phyloP scores from a whole-genome alignment of 2,797 vertebrate genomes.

The Furcifer pardalis region DNA sequence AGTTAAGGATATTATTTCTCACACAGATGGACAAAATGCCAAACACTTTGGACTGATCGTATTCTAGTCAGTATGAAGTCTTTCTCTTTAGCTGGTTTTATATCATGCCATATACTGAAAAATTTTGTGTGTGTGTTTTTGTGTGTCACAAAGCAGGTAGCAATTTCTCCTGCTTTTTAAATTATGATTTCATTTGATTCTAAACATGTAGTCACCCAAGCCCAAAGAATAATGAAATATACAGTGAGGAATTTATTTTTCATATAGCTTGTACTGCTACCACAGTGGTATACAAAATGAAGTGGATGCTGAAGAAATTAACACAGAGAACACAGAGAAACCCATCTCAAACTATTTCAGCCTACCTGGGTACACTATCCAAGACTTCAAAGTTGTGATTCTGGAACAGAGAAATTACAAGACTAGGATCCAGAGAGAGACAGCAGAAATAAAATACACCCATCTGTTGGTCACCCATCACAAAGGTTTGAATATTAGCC shows the following conservation, averaged over 20 bases:
- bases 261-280: constrained; percentile 51
- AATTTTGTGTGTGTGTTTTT: background rate
- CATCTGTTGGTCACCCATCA: no score
- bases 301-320: no score
- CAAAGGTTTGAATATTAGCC: no score
- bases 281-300: constrained; percentile 23
- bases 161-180: background rate
- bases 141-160: background rate
- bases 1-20: background rate
- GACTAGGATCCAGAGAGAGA: no score
- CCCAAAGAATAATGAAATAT: background rate
- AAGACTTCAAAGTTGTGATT: no score
- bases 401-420: no score
- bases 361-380: no score
- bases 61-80: background rate
- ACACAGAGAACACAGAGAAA: no score
- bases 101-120: background rate
- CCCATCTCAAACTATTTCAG: no score
- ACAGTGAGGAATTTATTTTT: constrained; percentile 35
- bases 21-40: background rate
- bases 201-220: background rate
- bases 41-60: rapidly evolving
- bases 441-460: no score
- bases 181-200: background rate
- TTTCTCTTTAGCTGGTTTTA: background rate